Evolutionary conservation across 2,888 invertebrate species (phyloP), one percentile per base, ranked within the genome.

Genomic region (Ennomos quercinarius): DNA sequence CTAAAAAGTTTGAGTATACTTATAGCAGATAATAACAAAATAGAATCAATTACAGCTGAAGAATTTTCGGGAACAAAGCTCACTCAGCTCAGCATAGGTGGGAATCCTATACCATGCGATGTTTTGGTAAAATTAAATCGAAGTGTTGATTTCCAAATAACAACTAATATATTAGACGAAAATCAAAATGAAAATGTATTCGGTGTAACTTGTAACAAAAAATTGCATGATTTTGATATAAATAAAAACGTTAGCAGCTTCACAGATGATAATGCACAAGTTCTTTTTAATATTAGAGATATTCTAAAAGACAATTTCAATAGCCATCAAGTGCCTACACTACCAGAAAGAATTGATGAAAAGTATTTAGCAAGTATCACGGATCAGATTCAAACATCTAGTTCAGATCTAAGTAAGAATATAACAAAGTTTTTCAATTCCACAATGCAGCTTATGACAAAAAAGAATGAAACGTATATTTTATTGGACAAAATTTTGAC

Each of bases 101-200:
- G 77, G 34, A 89, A 89, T 72, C 87, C 83, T n/a, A 63, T 89
- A 46, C 70, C 87, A 0, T 89, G 89, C 60, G 75, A 78, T 42
- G 46, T 72, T 39, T 61, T 89, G 41, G 73, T 80, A 0, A 79
- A 74, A 53, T 70, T 86, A 0, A 71, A 74, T 42, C 76, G 73
- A 55, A 44, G 35, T 4, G 9, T 56, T n/a, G 34, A 62, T 1
- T 77, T 80, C 65, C 46, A 60, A 38, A 72, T 87, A 38, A 82
- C 83, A 27, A 77, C 85, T 17, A 64, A 77, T 8, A 74, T 54
- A 49, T 37, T 71, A 39, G 70, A 80, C 51, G 76, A 78, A 53
- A 68, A 63, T 13, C 67, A 60, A 17, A 53, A 71, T 49, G 73
- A 75, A 61, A 76, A 73, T 60, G 66, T 67, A 1, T 54, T 76